A percentile compares a stretch with the other conserved stretches of the same genome.
Conservation (phyloP, 2,113 vertebrate genomes). For the Nothobranchius kuhntae region DNA sequence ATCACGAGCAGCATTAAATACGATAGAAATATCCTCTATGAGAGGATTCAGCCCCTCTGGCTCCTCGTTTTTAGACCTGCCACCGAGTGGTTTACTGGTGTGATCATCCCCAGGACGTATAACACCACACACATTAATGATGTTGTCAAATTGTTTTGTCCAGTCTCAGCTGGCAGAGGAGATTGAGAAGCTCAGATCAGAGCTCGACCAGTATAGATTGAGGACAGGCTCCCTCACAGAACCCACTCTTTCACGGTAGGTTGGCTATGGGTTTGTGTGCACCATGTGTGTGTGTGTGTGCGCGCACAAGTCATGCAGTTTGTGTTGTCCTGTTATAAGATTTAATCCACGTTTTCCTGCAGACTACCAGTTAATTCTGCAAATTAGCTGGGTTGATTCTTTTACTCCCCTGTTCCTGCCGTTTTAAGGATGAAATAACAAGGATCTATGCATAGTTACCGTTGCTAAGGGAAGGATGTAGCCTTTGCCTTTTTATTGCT, state of each 20-base stretch:
- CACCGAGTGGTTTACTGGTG: neutral
- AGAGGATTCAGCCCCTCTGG: neutral
- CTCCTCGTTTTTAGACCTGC: neutral
- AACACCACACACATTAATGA: neutral
- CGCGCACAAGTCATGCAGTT: no score
- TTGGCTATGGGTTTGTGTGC: neutral
- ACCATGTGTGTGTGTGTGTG: no score
- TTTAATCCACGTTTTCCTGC: no score
- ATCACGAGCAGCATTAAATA: constrained; percentile 6
- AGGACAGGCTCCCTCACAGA: constrained; percentile 94
- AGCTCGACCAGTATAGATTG: constrained; percentile 93
- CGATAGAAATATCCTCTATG: neutral
- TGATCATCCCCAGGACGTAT: constrained; percentile 1
- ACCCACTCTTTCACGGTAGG: constrained; percentile 91
- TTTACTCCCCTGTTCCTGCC: no score
- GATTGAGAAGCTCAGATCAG: constrained; percentile 92
- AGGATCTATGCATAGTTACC: neutral
- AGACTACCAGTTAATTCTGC: neutral
- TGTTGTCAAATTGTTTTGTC: constrained; percentile 26
- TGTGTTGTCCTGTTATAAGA: no score
- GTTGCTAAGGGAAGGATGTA: neutral
- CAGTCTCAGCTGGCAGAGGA: constrained; percentile 94
- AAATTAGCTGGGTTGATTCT: neutral
- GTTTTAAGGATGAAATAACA: no score
- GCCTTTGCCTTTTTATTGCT: neutral